phyloP scores from a whole-genome alignment of 2,113 vertebrate genomes.

The Zosterops lateralis region DNA sequence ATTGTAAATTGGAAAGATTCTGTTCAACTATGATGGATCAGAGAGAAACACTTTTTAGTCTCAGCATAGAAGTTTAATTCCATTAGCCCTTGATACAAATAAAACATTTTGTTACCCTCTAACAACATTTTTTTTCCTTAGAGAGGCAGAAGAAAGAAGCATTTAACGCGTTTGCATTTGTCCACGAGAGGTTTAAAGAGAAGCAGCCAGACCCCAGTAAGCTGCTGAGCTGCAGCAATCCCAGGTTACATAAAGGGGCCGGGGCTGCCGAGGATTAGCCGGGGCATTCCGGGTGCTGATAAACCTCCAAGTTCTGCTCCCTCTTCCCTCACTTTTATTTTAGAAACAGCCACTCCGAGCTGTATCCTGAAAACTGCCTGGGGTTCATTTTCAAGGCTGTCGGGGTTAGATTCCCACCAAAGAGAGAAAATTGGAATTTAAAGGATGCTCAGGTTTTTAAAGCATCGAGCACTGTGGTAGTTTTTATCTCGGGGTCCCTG shows the following conservation, averaged over 20 bases:
- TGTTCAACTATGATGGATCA: neutral
- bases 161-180: neutral
- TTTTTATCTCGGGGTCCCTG: neutral
- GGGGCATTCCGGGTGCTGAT: constrained; percentile 15
- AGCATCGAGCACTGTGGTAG: neutral
- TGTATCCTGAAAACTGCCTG: neutral
- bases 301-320: neutral
- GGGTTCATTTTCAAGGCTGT: neutral
- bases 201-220: neutral
- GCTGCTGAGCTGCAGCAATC: constrained; percentile 48
- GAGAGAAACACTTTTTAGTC: neutral
- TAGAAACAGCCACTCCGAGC: neutral
- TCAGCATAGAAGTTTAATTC: neutral
- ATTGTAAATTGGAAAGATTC: neutral
- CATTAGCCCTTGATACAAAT: neutral
- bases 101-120: neutral
- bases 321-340: constrained; percentile 19
- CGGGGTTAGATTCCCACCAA: neutral
- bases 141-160: neutral
- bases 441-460: neutral
- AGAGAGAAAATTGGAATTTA: neutral
- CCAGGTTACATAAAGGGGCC: constrained; percentile 28
- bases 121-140: neutral
- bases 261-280: constrained; percentile 11
- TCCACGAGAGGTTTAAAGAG: constrained; percentile 14